Evolutionary conservation across 2,113 vertebrate genomes (phyloP).

Genomic region (Chlorodrepanis virens): DNA sequence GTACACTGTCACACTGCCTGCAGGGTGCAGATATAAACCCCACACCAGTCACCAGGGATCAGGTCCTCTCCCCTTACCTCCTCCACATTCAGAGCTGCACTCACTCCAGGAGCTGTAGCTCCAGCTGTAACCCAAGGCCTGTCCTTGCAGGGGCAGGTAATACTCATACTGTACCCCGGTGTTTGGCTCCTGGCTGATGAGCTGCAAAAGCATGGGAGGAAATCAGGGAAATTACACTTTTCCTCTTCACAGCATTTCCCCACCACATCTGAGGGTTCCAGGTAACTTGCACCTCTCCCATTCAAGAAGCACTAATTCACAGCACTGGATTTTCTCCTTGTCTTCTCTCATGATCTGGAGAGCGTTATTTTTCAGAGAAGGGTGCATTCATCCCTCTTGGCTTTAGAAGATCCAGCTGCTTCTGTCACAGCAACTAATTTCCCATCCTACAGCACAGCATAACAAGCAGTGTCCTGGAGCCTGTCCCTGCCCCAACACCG

Average conservation of each 20-base stretch:
- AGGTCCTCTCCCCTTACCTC: conserved; percentile 76
- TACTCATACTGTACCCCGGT: conserved; percentile 88
- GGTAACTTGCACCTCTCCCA: not conserved
- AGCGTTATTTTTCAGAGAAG: not conserved
- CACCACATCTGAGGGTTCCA: not conserved
- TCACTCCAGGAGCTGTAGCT: conserved; percentile 88
- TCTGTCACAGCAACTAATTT: not conserved
- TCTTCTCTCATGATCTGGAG: not conserved
- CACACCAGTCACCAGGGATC: not conserved
- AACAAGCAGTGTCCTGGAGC: not conserved
- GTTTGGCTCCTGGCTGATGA: conserved; percentile 92
- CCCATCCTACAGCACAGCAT: not conserved
- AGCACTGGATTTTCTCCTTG: not conserved
- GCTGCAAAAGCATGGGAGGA: conserved; percentile 63
- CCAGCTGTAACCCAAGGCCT: conserved; percentile 82
- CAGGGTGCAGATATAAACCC: not conserved
- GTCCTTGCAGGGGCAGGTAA: conserved; percentile 75
- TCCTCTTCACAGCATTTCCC: not conserved
- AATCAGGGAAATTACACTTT: not conserved
- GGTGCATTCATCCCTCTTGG: not conserved
- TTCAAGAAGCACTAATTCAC: not conserved
- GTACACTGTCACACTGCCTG: not conserved
- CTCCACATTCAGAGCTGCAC: conserved; percentile 88
- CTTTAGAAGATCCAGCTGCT: not conserved
- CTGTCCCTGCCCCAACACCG: not conserved